Evolutionary conservation across 2,888 invertebrate genomes (phyloP), one percentile per base, ranked within the genome.

Genomic region (Galerucella calmariensis): DNA sequence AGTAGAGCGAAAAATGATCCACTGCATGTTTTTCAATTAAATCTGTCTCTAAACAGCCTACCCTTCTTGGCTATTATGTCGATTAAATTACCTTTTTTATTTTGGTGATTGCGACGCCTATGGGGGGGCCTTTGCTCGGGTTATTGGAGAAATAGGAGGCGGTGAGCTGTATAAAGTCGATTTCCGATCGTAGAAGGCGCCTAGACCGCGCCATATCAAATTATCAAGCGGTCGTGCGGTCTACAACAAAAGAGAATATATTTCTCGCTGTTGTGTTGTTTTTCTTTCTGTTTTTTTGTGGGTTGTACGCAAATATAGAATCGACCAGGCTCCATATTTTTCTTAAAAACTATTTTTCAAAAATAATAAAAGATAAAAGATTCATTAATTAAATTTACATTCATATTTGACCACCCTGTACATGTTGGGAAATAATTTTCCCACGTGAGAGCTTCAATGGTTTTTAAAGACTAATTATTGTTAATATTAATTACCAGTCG

Each of bases 181-280:
- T 74, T 74, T 75, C 76, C 74, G 76, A 74, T 73, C 77, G 71
- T 66, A 76, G 75, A 75, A 81, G 79, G 78, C 77, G 78, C 79
- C 78, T 77, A 75, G 68, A 77, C 75, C 75, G 74, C 78, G 73
- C 74, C 79, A 77, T 72, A 81, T 79, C 81, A 75, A 81, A 81
- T 81, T 81, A 79, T 80, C 79, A 75, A 77, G 77, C 75, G 80
- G 78, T 75, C 78, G 74, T 58, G 58, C 65, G 71, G 72, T 51
- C 73, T 20, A 66, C 69, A 73, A 73, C 69, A 73, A 65, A 73
- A 65, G 65, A 69, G 14, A 35, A 5, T 59, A 51, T 35, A 24
- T 24, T 12, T 63, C 58, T 56, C 70, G 56, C 44, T 12, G 53
- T 27, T 24, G 44, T 59, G 53, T 70, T 56, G 44, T 63, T 63